Conservation (phyloP, 2,888 invertebrate genomes). For the Cantharis flavilabris region DNA sequence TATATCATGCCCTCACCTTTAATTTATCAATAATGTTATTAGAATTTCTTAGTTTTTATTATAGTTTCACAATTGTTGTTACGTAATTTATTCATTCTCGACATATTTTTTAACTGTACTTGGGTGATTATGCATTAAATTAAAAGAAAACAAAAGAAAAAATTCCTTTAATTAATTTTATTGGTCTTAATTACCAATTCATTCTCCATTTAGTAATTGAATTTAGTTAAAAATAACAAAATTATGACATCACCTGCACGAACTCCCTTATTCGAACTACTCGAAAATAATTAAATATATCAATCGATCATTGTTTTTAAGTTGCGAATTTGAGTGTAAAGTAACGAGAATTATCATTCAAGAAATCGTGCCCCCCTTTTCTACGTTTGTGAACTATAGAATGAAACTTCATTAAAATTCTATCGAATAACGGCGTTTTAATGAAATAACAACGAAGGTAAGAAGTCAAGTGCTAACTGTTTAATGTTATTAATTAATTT, state of each 20-base stretch:
- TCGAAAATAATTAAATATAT: background rate
- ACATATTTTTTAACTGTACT: background rate
- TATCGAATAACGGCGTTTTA: background rate
- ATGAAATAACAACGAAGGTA: background rate
- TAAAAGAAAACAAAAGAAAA: background rate
- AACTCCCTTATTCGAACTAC: background rate
- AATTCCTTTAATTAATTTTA: background rate
- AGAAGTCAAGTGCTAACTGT: background rate
- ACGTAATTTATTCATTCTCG: background rate
- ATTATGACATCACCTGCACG: background rate
- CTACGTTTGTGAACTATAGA: background rate
- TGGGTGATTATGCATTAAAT: background rate
- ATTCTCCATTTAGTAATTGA: background rate
- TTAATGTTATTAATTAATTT: background rate
- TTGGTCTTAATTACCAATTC: background rate
- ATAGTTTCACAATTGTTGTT: background rate
- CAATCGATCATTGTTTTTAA: background rate
- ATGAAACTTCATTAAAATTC: background rate
- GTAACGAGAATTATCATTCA: background rate
- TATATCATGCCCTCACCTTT: background rate
- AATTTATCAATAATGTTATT: background rate
- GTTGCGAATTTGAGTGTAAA: background rate
- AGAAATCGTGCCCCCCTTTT: background rate
- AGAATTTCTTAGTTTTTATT: background rate
- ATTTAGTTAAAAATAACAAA: background rate